These are phyloP conservation scores for Taxidea taxus DNA, from an alignment of 2,113 vertebrate species.

Conservation along the genomic window DNA sequence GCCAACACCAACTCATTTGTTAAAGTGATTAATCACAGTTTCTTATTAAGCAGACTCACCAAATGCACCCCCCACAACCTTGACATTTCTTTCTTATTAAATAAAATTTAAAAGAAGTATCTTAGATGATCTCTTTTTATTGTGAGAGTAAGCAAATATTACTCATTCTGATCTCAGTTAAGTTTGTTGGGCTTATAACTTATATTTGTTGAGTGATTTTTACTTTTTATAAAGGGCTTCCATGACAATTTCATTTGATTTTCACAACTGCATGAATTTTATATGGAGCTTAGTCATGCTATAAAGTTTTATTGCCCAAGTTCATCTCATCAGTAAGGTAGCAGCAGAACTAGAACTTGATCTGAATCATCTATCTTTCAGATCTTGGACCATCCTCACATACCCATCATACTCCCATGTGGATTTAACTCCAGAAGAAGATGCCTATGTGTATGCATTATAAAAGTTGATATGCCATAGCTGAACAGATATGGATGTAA, in stretches of 20 bases:
- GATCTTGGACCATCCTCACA: neutral
- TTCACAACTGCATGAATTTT: neutral
- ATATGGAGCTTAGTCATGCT: neutral
- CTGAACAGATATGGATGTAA: neutral
- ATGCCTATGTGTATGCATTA: neutral
- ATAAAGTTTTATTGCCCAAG: neutral
- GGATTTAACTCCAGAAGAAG: neutral
- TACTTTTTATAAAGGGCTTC: neutral
- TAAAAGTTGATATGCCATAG: neutral
- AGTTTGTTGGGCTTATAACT: neutral
- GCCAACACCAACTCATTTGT: conserved; percentile 29
- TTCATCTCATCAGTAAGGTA: neutral
- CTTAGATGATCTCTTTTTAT: neutral
- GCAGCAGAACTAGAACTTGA: neutral
- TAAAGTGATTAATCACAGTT: conserved; percentile 43
- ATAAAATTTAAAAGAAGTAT: conserved; percentile 14
- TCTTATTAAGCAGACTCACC: neutral
- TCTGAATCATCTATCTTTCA: neutral
- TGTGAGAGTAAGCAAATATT: neutral
- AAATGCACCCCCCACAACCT: neutral
- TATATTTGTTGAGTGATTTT: neutral
- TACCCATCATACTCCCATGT: neutral
- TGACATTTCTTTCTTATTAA: neutral
- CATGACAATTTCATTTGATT: neutral
- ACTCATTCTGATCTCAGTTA: neutral